Base-by-base conservation (phyloP, 1,140 invertebrate species). In the Physella acuta region DNA sequence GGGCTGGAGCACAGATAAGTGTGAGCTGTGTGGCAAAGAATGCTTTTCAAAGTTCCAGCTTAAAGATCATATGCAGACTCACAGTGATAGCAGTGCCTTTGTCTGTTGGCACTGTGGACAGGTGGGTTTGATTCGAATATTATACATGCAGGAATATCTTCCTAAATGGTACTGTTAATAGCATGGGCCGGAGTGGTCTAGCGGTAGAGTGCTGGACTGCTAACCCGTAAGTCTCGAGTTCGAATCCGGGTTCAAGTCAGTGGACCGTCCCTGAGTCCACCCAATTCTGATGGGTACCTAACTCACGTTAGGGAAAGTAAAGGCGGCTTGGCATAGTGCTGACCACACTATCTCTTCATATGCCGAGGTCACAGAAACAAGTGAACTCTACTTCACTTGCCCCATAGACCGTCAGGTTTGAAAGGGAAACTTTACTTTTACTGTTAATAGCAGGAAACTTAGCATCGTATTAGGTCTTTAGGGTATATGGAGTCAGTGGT, bases 21-120 rank as follows among this genome's bases (percentile, higher is more conserved):
- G 80, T 78, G 78, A 82, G 44, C 64, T 78, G 1, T 82, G 80
- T 73, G 75, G 77, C n/a, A 80, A 79, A 63, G 79, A 79, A 53
- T 78, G 73, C 53, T 77, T 75, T 59, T 78, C 75, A 68, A 75
- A 77, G 34, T 79, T 78, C 66, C 76, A 78, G 62, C 60, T 81
- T 14, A 75, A 76, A 52, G 78, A 68, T 20, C 66, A 68, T 33
- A 44, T 59, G 55, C 26, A 26, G 24, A 76, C 73, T 11, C 79
- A 80, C 65, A 58, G 71, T 58, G 77, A 79, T 64, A 72, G 75
- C 14, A 72, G 73, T 31, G 74, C 74, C 31, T 80, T 78, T 68
- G 70, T 78, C n/a, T 80, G 79, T 72, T 75, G 78, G 60, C 68
- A 34, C 3, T 80, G 79, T 76, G 79, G 79, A n/a, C 73, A 73